Percentiles rank a stretch among this genome's conserved stretches.
Evolutionary conservation across 2,113 vertebrate species (phyloP).

Genomic region (Vireo altiloquus): DNA sequence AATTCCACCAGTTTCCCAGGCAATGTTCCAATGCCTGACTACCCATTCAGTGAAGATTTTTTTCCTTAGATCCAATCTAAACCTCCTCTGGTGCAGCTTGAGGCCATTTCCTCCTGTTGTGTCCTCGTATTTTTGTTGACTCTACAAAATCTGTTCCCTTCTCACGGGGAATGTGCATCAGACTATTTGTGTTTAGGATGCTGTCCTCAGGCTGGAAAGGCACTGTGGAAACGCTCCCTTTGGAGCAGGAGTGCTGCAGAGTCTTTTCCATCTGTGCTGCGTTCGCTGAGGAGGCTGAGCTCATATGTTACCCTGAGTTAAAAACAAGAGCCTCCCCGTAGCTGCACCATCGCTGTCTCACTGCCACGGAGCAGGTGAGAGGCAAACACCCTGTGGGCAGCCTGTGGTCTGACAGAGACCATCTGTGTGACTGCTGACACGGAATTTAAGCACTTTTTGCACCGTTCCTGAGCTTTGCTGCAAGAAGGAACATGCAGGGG

Average conservation of each 20-base stretch:
- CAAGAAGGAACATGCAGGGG: background rate
- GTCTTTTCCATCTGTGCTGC: background rate
- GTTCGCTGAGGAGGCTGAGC: constrained; percentile 5
- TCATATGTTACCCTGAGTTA: background rate
- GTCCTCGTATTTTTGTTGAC: background rate
- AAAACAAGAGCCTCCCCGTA: background rate
- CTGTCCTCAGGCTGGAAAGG: background rate
- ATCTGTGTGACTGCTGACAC: constrained; percentile 5
- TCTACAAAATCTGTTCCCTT: background rate
- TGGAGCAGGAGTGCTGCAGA: background rate
- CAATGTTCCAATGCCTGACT: background rate
- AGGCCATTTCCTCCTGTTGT: background rate
- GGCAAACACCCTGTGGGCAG: background rate
- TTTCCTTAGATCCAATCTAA: background rate
- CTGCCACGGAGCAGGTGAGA: constrained; percentile 19
- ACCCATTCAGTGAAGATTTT: background rate
- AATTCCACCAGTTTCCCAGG: background rate
- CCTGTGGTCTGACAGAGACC: constrained; percentile 33
- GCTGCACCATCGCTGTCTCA: background rate
- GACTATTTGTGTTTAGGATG: background rate
- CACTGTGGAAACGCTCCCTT: background rate
- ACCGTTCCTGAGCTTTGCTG: background rate
- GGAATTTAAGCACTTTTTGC: background rate
- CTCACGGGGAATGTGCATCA: background rate
- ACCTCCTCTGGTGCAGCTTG: background rate